Evolutionary conservation across 53 echinoderm and acorn worm species (phyloP).

Genomic region (Astropecten irregularis): DNA sequence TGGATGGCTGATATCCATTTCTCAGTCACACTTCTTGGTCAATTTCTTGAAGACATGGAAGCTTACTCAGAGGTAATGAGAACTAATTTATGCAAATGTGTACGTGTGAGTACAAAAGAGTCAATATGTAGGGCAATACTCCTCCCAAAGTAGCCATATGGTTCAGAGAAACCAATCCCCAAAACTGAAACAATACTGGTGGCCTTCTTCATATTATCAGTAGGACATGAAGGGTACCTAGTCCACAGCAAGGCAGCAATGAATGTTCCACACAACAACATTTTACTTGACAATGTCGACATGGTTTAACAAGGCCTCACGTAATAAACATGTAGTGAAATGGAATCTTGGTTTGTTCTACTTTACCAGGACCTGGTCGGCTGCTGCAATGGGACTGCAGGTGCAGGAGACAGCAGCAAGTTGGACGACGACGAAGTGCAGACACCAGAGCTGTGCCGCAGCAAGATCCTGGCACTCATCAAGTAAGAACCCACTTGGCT

Average conservation of each 20-base stretch:
- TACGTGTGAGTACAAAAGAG: not conserved
- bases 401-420: conserved; percentile 26
- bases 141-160: too few relatives aligned
- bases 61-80: conserved; percentile 82
- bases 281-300: too few relatives aligned
- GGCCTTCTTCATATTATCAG: too few relatives aligned
- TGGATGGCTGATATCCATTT: conserved; percentile 91
- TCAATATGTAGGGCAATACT: not conserved
- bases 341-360: too few relatives aligned
- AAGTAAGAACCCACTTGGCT: conserved; percentile 68
- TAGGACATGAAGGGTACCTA: too few relatives aligned
- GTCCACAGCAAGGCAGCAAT: too few relatives aligned
- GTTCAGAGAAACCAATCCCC: not conserved
- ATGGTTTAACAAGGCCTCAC: too few relatives aligned
- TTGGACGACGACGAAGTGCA: conserved; percentile 73
- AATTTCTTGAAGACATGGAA: conserved; percentile 92
- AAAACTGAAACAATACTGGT: not conserved
- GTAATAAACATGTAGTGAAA: too few relatives aligned
- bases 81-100: not conserved
- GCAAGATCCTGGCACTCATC: conserved; percentile 84
- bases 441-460: conserved; percentile 81
- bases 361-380: conserved; percentile 23
- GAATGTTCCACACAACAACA: too few relatives aligned
- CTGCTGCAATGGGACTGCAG: conserved; percentile 21
- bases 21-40: conserved; percentile 87